Conservation (phyloP, 1,140 invertebrate genomes). For the Drosophila cardini region DNA sequence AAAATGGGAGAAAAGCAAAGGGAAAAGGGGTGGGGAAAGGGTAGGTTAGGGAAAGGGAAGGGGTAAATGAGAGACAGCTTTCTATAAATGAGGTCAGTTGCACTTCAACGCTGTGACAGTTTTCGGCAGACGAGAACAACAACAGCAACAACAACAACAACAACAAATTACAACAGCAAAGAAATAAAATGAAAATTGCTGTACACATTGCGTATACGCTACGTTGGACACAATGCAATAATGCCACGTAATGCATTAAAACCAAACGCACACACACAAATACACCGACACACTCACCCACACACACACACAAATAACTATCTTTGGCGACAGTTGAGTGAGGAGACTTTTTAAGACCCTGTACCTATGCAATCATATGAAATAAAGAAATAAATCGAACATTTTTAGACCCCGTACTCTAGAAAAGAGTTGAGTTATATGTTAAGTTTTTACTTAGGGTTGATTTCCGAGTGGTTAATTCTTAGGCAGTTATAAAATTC, state of each 20-base stretch:
- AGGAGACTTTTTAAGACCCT: too few species aligned
- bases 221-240: constrained; percentile 68
- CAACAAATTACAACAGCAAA: constrained; percentile 9
- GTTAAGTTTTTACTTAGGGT: too few species aligned
- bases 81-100: constrained; percentile 69
- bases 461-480: too few species aligned
- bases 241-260: constrained; percentile 70
- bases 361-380: too few species aligned
- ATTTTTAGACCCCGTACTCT: too few species aligned
- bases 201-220: constrained; percentile 70
- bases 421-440: too few species aligned
- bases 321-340: too few species aligned
- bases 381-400: too few species aligned
- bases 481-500: too few species aligned
- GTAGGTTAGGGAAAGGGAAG: background rate
- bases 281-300: constrained; percentile 18
- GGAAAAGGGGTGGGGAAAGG: background rate
- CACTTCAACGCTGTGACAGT: constrained; percentile 65
- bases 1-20: constrained; percentile 8
- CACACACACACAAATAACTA: constrained; percentile 25
- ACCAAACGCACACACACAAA: constrained; percentile 17
- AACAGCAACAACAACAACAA: constrained; percentile 29
- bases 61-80: constrained; percentile 9
- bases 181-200: constrained; percentile 53
- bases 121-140: constrained; percentile 62